Conservation (phyloP, 2,888 invertebrate genomes). For the Trissonchulus latispiculum region DNA sequence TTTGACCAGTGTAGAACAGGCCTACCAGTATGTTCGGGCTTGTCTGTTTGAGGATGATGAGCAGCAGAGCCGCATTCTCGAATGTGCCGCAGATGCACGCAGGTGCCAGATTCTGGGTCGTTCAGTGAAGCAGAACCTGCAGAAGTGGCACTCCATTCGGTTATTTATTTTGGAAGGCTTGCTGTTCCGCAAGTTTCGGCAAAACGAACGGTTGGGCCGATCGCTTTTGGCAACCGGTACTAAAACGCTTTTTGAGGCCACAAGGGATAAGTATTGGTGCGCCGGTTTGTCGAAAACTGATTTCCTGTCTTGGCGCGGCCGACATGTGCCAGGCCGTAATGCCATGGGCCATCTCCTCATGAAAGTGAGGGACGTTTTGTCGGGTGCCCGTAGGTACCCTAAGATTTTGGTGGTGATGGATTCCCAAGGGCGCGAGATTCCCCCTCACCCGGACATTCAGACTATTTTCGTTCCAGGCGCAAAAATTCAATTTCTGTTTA, state of each 20-base stretch:
- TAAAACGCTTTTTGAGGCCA: neutral
- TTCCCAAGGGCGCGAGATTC: neutral
- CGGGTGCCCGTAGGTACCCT: neutral
- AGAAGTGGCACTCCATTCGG: neutral
- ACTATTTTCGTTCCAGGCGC: neutral
- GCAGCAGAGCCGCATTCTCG: neutral
- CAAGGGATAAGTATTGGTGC: neutral
- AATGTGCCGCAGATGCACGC: neutral
- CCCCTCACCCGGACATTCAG: neutral
- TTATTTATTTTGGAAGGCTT: neutral
- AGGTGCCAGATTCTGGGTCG: neutral
- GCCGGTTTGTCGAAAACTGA: neutral
- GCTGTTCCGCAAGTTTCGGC: neutral
- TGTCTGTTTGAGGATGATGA: neutral
- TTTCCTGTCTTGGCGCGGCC: neutral
- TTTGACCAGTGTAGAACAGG: neutral
- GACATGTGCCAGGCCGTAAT: neutral
- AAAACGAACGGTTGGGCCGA: neutral
- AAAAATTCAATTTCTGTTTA: neutral
- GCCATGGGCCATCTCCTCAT: neutral
- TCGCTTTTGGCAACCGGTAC: neutral
- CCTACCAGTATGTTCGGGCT: neutral
- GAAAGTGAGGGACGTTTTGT: neutral
- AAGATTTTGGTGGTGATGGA: neutral
- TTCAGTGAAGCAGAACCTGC: neutral